phyloP scores from a whole-genome alignment of 1,140 invertebrate genomes.

The Heliconius hewitsoni region DNA sequence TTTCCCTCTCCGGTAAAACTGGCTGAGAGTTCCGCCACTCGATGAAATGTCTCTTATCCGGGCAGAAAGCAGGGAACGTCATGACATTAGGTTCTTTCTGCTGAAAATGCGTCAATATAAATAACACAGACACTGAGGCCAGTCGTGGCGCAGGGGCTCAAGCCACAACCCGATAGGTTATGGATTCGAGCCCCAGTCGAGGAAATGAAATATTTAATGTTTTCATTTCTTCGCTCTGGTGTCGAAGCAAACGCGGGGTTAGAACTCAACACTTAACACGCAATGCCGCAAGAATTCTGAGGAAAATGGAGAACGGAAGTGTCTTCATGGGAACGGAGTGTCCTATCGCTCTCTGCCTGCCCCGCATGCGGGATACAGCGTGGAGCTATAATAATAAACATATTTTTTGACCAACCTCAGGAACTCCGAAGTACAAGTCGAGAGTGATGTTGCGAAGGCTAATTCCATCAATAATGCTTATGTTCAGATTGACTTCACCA shows the following conservation, averaged over 20 bases:
- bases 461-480: not conserved
- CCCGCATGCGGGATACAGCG: not conserved
- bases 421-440: not conserved
- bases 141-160: not conserved
- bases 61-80: no score
- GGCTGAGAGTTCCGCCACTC: no score
- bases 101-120: no score
- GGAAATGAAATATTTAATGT: not conserved
- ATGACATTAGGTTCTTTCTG: no score
- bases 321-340: not conserved
- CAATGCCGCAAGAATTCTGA: not conserved
- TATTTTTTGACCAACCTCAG: not conserved
- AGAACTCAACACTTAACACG: not conserved
- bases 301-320: not conserved
- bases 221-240: not conserved
- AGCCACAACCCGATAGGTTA: no score
- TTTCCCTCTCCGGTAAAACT: no score
- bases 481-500: not conserved
- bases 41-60: no score
- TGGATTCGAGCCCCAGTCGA: not conserved
- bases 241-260: not conserved
- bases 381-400: not conserved
- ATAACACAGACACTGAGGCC: no score
- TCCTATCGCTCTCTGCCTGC: not conserved
- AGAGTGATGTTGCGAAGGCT: not conserved